Evolutionary conservation across 2,113 vertebrate genomes (phyloP).

Genomic region (Trochalopteron elliotii): DNA sequence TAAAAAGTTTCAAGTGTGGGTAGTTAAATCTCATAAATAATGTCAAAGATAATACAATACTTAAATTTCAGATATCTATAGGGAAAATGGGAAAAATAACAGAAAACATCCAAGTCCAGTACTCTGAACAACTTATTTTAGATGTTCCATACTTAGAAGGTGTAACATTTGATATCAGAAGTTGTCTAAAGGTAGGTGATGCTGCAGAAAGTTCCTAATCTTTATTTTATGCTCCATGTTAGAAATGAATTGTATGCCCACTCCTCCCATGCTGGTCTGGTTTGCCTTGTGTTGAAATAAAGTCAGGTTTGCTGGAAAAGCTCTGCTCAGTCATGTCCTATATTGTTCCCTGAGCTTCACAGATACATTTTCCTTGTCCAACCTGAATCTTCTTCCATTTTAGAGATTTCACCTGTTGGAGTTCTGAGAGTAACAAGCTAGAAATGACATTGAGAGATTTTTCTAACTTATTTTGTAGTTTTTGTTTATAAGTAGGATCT

Average conservation of each 20-base stretch:
- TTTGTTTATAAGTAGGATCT: background rate
- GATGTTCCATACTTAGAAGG: background rate
- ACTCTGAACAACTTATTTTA: background rate
- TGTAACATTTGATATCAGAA: background rate
- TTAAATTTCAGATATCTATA: background rate
- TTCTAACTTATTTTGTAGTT: background rate
- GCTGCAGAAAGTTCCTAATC: background rate
- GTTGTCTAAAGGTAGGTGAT: background rate
- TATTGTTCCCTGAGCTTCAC: background rate
- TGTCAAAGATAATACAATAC: fast-evolving
- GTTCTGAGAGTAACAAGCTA: fast-evolving
- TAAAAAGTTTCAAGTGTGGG: background rate
- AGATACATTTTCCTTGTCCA: fast-evolving
- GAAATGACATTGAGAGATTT: fast-evolving
- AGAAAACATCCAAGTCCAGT: background rate
- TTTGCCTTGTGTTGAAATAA: background rate
- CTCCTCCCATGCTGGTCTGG: background rate
- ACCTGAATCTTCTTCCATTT: background rate
- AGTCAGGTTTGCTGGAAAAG: background rate
- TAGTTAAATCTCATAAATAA: background rate
- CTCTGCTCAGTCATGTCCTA: background rate
- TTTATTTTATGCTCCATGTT: background rate
- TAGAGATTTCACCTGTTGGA: fast-evolving
- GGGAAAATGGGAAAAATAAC: fast-evolving
- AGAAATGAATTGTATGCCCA: fast-evolving